phyloP scores from a whole-genome alignment of 2,113 vertebrate genomes.

The Puma concolor region DNA sequence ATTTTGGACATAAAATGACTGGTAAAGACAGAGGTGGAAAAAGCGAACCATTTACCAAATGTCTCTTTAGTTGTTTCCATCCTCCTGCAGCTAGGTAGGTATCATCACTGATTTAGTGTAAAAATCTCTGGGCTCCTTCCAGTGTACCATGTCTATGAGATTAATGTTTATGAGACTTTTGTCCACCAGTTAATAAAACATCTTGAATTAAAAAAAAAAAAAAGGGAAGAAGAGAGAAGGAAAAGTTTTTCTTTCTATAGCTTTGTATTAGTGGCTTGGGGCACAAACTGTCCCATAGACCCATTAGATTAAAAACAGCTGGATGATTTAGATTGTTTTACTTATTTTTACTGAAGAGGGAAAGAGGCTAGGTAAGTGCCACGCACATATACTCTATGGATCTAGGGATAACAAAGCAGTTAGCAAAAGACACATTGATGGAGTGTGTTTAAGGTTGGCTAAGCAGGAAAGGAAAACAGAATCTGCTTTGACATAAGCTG shows the following conservation, averaged over 20 bases:
- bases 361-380: accelerated
- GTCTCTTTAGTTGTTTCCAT: not conserved
- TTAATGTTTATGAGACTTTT: not conserved
- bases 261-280: not conserved
- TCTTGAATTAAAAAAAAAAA: not conserved
- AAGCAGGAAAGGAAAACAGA: not conserved
- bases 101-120: not conserved
- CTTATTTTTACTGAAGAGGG: not conserved
- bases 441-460: not conserved
- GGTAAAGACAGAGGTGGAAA: not conserved
- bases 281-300: not conserved
- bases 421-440: not conserved
- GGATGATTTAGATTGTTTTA: not conserved
- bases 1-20: not conserved
- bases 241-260: not conserved
- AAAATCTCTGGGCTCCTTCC: not conserved
- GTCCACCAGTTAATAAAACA: not conserved
- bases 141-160: not conserved
- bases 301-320: not conserved
- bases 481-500: not conserved
- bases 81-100: not conserved
- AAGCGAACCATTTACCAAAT: slow-evolving; percentile 9
- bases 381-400: accelerated
- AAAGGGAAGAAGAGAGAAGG: not conserved
- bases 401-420: not conserved